phyloP scores from a whole-genome alignment of 2,113 vertebrate genomes.

The Polypterus senegalus region DNA sequence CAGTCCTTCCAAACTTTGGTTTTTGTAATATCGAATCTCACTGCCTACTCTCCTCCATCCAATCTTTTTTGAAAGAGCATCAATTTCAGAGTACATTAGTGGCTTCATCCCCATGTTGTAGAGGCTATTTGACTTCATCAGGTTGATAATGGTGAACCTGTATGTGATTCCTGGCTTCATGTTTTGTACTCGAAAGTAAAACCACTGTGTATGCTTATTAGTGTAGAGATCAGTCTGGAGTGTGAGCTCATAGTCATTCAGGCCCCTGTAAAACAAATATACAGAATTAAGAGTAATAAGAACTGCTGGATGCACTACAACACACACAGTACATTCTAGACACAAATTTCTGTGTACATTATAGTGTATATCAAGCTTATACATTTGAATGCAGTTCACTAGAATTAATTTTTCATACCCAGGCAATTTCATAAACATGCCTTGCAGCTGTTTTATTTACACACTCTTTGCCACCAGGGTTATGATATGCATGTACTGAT shows the following conservation, averaged over 20 bases:
- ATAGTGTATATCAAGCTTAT: no score
- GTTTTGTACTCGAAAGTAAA: slow-evolving; percentile 82
- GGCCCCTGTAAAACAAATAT: slow-evolving; percentile 38
- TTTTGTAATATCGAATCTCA: slow-evolving; percentile 58
- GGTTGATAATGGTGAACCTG: slow-evolving; percentile 78
- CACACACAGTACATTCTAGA: background rate
- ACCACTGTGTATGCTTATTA: slow-evolving; percentile 84
- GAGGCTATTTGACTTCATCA: slow-evolving; percentile 77
- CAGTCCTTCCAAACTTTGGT: slow-evolving; percentile 7
- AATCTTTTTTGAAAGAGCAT: slow-evolving; percentile 37
- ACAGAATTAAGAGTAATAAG: background rate
- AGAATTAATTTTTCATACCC: no score
- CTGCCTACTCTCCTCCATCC: slow-evolving; percentile 65
- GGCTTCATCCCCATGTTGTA: slow-evolving; percentile 68
- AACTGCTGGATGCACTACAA: background rate
- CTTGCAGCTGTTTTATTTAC: no score
- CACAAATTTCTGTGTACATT: no score
- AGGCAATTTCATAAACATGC: no score
- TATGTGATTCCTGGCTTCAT: slow-evolving; percentile 57
- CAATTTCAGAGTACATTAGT: slow-evolving; percentile 72
- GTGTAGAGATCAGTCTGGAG: slow-evolving; percentile 78
- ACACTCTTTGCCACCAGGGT: no score
- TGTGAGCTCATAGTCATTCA: slow-evolving; percentile 68
- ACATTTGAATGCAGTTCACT: no score
- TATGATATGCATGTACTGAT: no score